These are phyloP conservation scores for Pholis gunnellus DNA, from an alignment of 2,113 vertebrate genomes.

Conservation along the genomic window DNA sequence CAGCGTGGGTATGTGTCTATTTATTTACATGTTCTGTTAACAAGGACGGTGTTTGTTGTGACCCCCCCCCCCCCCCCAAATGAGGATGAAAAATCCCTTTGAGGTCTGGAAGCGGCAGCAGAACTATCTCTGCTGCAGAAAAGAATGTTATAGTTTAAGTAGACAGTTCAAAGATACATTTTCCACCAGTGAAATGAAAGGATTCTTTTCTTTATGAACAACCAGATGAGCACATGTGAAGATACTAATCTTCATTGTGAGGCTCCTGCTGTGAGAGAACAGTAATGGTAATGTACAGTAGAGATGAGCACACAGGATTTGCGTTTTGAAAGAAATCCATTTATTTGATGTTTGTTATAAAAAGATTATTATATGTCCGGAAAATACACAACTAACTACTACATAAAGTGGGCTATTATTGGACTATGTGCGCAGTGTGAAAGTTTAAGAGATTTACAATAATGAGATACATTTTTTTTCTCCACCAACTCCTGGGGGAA, in stretches of 20 bases:
- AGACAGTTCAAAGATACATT: constrained; percentile 57
- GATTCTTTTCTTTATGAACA: constrained; percentile 31
- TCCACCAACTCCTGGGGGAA: background rate
- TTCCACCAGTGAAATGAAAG: constrained; percentile 30
- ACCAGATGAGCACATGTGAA: constrained; percentile 40
- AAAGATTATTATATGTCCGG: background rate
- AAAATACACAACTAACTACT: background rate
- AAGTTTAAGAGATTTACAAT: background rate
- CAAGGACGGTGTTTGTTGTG: constrained; percentile 78
- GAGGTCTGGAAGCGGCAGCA: constrained; percentile 57
- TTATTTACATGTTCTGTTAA: constrained; percentile 82
- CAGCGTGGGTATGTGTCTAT: constrained; percentile 72
- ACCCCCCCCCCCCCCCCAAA: constrained; percentile 63
- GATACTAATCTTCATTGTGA: constrained; percentile 5
- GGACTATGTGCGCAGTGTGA: background rate
- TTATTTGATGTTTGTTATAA: constrained; percentile 2
- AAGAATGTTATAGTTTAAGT: constrained; percentile 44
- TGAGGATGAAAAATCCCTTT: constrained; percentile 74
- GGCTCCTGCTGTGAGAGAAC: constrained; percentile 33
- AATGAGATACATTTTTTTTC: background rate
- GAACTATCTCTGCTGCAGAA: constrained; percentile 59
- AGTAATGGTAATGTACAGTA: constrained; percentile 28
- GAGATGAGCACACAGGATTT: constrained; percentile 36
- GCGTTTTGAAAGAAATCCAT: constrained; percentile 20
- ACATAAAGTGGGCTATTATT: background rate